These are phyloP conservation scores for Phengaris alcon DNA, from an alignment of 2,888 invertebrate genomes.

Conservation along the genomic window DNA sequence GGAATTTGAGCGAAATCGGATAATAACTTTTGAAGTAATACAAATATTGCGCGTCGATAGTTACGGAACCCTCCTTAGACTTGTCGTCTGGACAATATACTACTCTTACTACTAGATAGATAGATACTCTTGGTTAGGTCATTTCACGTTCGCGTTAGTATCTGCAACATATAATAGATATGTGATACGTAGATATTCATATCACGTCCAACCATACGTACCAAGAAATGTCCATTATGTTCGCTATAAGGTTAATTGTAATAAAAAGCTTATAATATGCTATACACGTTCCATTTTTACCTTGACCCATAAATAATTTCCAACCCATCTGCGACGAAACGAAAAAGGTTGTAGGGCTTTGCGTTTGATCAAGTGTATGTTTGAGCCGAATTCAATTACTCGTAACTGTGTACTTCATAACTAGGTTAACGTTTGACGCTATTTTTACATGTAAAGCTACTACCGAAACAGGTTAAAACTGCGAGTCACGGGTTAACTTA, in stretches of 20 bases:
- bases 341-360: neutral
- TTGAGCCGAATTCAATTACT: neutral
- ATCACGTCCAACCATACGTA: neutral
- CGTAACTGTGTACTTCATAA: neutral
- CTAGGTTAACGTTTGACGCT: neutral
- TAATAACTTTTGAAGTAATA: too few relatives aligned
- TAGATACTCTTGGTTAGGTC: too few relatives aligned
- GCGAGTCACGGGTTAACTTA: neutral
- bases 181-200: neutral
- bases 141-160: neutral
- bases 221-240: constrained; percentile 8
- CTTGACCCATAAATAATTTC: constrained; percentile 12
- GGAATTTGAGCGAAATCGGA: too few relatives aligned
- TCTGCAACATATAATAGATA: neutral
- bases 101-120: too few relatives aligned
- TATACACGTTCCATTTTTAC: constrained; percentile 9
- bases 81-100: too few relatives aligned
- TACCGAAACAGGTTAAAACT: neutral
- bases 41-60: too few relatives aligned
- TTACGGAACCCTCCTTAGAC: too few relatives aligned
- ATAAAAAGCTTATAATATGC: constrained; percentile 10
- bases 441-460: neutral
- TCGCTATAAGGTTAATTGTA: constrained; percentile 8
- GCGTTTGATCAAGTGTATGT: neutral
- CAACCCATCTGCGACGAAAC: neutral